Evolutionary conservation across 2,797 vertebrate species (phyloP), one percentile per base, ranked within the genome.

Genomic region (Anguilla pacifica): DNA sequence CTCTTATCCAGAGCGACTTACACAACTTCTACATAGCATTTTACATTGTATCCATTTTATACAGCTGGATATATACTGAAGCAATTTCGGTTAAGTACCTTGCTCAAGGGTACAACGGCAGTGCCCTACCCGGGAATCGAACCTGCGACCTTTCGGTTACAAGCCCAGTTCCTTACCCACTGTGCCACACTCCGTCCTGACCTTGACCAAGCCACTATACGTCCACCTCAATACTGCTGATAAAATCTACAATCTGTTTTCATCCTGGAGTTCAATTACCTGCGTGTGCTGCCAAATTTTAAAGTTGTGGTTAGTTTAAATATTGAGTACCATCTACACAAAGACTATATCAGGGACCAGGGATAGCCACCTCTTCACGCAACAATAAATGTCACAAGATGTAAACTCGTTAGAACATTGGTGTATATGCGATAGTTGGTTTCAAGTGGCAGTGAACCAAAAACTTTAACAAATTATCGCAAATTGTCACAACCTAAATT

Each of bases 301-400:
- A 87, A 77, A 87, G 57, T 82, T 74, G 43, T 57, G 67, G 84
- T 87, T 87, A n/a, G 49, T 87, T 61, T 11, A 59, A 87, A 43
- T 35, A 77, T 19, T 17, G 31, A 43, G 74, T 77, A 43, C 35
- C 28, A 77, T 77, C 35, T 43, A 35, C 28, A 74, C 5, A 35
- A 11, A 43, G 35, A 77, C 17, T 77, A 74, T 72, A 53, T 53
- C 13, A 77, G 28, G 74, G 74, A 43, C 74, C 74, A 39, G 74
- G 74, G 81, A 74, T 72, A 17, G 57, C 43, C 74, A 57, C 74
- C 49, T n/a, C 51, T 46, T 55, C 55, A 59, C 35, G 49, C 53
- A 57, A 49, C 55, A 46, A 9, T 61, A 53, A 59, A 43, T 70
- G 17, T 17, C 28, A 86, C 70, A 53, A 22, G 64, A n/a, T 25